phyloP scores from a whole-genome alignment of 1,140 invertebrate genomes.

The Sarcophaga peregrina region DNA sequence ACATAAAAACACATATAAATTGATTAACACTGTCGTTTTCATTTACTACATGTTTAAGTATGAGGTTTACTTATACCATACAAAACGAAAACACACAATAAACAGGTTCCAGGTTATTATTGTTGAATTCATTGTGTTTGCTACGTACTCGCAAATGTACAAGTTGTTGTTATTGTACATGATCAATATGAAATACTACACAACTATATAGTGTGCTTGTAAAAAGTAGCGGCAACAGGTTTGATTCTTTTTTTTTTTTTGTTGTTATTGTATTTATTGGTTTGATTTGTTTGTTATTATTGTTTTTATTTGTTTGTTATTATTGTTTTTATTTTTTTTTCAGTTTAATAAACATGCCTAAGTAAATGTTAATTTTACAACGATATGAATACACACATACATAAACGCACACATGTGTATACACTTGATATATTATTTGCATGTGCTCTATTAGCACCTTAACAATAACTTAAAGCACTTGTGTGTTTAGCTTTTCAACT shows the following conservation, averaged over 20 bases:
- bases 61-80: background rate
- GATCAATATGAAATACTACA: slow-evolving; percentile 9
- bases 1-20: background rate
- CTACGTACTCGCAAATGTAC: too few relatives aligned
- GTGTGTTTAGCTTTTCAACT: background rate
- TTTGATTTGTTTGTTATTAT: background rate
- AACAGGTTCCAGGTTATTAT: background rate
- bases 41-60: slow-evolving; percentile 6
- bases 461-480: background rate
- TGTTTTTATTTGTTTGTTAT: too few relatives aligned
- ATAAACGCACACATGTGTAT: background rate
- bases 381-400: too few relatives aligned
- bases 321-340: too few relatives aligned
- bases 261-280: background rate
- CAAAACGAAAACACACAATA: too few relatives aligned
- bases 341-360: too few relatives aligned
- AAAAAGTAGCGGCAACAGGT: background rate
- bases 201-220: background rate
- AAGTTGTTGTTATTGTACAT: background rate
- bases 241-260: background rate
- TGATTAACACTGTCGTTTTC: slow-evolving; percentile 42
- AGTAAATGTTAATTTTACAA: too few relatives aligned
- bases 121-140: background rate
- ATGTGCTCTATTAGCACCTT: slow-evolving; percentile 29
- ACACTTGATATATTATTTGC: background rate